Evolutionary conservation across 2,797 vertebrate genomes (phyloP).

Genomic region (Acanthurus tractus): DNA sequence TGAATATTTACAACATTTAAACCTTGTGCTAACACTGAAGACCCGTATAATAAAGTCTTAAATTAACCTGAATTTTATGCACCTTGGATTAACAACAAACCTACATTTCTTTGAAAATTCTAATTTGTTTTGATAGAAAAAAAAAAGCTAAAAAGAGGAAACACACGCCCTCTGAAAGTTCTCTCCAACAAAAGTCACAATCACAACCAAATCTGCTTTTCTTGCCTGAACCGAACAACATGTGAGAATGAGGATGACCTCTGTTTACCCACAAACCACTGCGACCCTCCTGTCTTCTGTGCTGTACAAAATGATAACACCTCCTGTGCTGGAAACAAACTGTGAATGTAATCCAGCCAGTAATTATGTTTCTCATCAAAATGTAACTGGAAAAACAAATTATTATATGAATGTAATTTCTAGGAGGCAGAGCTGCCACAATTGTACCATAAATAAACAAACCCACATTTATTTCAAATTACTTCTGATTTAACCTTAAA

Average conservation of each 20-base stretch:
- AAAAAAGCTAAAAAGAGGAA: no score
- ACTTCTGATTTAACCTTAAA: background rate
- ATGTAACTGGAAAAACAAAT: background rate
- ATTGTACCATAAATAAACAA: background rate
- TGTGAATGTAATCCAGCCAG: conserved; percentile 9
- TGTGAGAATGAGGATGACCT: no score
- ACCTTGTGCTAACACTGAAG: background rate
- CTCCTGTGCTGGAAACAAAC: no score
- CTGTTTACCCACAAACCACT: no score
- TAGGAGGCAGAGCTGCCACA: background rate
- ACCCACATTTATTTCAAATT: background rate
- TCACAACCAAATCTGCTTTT: no score
- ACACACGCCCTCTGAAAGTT: no score
- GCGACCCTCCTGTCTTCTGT: no score
- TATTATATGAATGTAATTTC: background rate
- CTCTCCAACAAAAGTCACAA: no score
- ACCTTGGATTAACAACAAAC: background rate
- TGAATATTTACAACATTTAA: background rate
- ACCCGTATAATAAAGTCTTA: background rate
- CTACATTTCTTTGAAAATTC: background rate
- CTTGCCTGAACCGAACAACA: no score
- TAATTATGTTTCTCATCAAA: background rate
- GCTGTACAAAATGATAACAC: no score
- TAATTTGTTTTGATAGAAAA: background rate
- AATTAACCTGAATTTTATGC: background rate